Percentiles rank a stretch among this genome's conserved stretches.
Evolutionary conservation across 2,113 vertebrate species (phyloP).

Genomic region (Tricholaema leucomelas): DNA sequence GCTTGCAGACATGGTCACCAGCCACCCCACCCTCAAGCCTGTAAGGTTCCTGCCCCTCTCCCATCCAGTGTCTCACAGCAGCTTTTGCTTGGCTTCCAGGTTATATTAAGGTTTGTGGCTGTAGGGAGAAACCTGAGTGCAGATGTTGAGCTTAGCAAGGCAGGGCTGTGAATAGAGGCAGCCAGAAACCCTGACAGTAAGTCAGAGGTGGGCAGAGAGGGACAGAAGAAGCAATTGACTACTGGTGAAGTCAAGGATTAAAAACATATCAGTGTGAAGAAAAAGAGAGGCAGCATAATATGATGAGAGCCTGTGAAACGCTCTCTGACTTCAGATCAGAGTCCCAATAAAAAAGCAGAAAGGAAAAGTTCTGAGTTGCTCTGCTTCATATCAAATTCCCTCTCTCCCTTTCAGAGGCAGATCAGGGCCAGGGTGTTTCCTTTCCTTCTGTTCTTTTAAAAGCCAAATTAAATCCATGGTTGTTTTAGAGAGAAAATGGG

Average conservation of each 20-base stretch:
- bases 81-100: constrained; percentile 38
- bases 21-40: too few species aligned
- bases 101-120: constrained; percentile 34
- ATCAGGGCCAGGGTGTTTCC: constrained; percentile 3
- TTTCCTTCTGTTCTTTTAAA: constrained; percentile 43
- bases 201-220: constrained; percentile 35
- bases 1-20: too few species aligned
- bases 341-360: background rate
- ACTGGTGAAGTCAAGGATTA: background rate
- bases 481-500: constrained; percentile 47
- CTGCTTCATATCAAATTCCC: constrained; percentile 16
- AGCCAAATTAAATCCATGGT: constrained; percentile 4
- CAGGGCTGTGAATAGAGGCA: constrained; percentile 34
- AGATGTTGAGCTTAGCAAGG: background rate
- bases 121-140: background rate
- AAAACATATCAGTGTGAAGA: background rate
- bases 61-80: background rate
- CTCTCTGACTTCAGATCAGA: constrained; percentile 15
- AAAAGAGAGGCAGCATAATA: background rate
- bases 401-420: constrained; percentile 21
- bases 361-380: constrained; percentile 44
- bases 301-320: background rate
- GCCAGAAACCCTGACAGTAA: constrained; percentile 57
- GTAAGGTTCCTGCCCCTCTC: background rate
- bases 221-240: constrained; percentile 6